Evolutionary conservation across 2,888 invertebrate species (phyloP).

Genomic region (Tanytarsus gracilentus): DNA sequence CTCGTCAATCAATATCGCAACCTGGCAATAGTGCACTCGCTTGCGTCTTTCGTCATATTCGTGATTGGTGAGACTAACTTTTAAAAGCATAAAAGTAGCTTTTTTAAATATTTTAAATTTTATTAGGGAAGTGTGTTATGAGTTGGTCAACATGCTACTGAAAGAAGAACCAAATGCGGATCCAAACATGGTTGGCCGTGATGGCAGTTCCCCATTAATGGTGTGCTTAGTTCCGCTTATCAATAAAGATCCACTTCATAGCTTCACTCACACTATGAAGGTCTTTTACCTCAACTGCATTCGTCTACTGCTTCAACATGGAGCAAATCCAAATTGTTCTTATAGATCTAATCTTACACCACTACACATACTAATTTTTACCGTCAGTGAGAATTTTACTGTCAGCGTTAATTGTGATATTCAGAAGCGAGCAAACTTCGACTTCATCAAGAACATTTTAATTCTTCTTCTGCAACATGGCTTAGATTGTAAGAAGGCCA

Average conservation of each 20-base stretch:
- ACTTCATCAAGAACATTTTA: slow-evolving; percentile 61
- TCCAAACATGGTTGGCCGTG: slow-evolving; percentile 61
- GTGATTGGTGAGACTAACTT: slow-evolving; percentile 53
- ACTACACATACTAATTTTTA: slow-evolving; percentile 60
- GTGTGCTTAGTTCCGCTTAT: slow-evolving; percentile 64
- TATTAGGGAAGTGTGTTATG: slow-evolving; percentile 46
- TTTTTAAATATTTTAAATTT: slow-evolving; percentile 46
- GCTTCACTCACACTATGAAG: slow-evolving; percentile 65
- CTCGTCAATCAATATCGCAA: slow-evolving; percentile 59
- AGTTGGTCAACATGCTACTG: slow-evolving; percentile 43
- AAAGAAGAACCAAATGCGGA: slow-evolving; percentile 44
- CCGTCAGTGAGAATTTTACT: slow-evolving; percentile 60
- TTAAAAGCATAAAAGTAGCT: slow-evolving; percentile 54
- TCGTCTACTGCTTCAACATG: slow-evolving; percentile 56
- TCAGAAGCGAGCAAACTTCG: slow-evolving; percentile 57
- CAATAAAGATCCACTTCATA: slow-evolving; percentile 62
- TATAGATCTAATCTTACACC: slow-evolving; percentile 60
- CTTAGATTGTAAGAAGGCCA: slow-evolving; percentile 54
- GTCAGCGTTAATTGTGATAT: slow-evolving; percentile 50
- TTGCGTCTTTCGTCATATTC: slow-evolving; percentile 59
- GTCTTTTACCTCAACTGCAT: slow-evolving; percentile 64
- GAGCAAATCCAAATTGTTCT: slow-evolving; percentile 65
- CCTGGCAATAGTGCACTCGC: slow-evolving; percentile 59
- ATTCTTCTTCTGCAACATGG: slow-evolving; percentile 56
- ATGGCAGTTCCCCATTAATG: slow-evolving; percentile 65